Evolutionary conservation across 2,113 vertebrate genomes (phyloP), one percentile per base, ranked within the genome.

Genomic region (Vulpes vulpes): DNA sequence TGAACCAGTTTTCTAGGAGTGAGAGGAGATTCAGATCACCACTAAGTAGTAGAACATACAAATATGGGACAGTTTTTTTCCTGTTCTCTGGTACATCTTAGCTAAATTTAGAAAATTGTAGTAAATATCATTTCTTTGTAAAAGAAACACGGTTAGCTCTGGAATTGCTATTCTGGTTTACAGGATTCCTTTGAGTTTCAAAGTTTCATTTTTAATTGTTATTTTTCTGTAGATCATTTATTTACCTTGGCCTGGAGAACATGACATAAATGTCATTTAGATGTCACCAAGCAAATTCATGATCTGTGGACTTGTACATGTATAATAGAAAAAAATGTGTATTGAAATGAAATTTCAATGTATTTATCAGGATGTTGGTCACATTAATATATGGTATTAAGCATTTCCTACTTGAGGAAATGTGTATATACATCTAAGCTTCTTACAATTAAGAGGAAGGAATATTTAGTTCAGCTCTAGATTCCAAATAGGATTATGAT

Each of bases 41-140:
- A 86, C 14, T 79, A 32, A 62, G 4, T 64, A 11, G 5, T 30
- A 80, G 43, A 80, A 49, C 2, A 69, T 59, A 81, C 4, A 69
- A 62, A 11, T 55, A 49, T 74, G 51, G 22, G 17, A 2, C 19
- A 80, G n/a, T 27, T 96, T 71, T 97, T 97, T 97, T 79, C 73
- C 22, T 80, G 2, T 79, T 93, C 27, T 92, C 22, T 43, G 11
- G 20, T 3, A 49, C 14, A 73, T 25, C 59, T 92, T 74, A 53
- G 27, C 30, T 84, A 12, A 88, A 62, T 89, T 95, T 94, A 38
- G 88, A 20, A 89, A 81, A 71, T 59, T 78, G 4, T 82, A 81
- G 59, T 81, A 94, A 59, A 59, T 91, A 43, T 84, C 38, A 90
- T 71, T 27, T 57, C 11, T 82, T 76, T 86, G 9, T 95, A 91